Percentiles rank a stretch among this genome's conserved stretches.
Conservation (phyloP, 2,888 invertebrate genomes). For the Eupithecia tripunctaria region DNA sequence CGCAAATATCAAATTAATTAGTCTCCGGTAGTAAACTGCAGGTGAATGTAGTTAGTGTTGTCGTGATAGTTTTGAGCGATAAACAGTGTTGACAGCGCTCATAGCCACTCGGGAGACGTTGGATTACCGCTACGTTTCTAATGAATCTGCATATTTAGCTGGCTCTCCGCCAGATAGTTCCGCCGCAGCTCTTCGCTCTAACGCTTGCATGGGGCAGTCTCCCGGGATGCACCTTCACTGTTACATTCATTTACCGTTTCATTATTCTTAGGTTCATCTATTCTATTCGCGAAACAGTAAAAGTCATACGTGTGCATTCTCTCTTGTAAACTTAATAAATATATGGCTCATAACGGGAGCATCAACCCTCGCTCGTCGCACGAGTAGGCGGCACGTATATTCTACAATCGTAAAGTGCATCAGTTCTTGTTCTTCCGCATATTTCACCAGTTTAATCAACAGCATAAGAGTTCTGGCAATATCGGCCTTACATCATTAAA, state of each 20-base stretch:
- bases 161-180: conserved; percentile 66
- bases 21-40: conserved; percentile 20
- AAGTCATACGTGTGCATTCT: neutral
- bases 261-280: neutral
- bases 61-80: conserved; percentile 45
- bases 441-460: neutral
- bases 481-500: conserved; percentile 3
- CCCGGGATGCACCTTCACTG: conserved; percentile 24
- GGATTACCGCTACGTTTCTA: conserved; percentile 66
- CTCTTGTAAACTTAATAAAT: conserved; percentile 24
- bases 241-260: conserved; percentile 14
- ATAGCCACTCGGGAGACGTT: conserved; percentile 53
- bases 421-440: conserved; percentile 37
- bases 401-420: conserved; percentile 16
- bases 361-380: conserved; percentile 25
- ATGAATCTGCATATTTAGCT: conserved; percentile 74
- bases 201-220: conserved; percentile 47
- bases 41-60: conserved; percentile 32
- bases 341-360: conserved; percentile 29
- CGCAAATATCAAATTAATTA: conserved; percentile 23
- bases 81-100: conserved; percentile 61
- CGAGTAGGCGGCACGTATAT: conserved; percentile 17
- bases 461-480: neutral
- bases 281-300: conserved; percentile 4
- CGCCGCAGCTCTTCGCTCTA: conserved; percentile 54